Evolutionary conservation across 2,888 invertebrate genomes (phyloP), one percentile per base, ranked within the genome.

Genomic region (Melikaiella ostensackeni): DNA sequence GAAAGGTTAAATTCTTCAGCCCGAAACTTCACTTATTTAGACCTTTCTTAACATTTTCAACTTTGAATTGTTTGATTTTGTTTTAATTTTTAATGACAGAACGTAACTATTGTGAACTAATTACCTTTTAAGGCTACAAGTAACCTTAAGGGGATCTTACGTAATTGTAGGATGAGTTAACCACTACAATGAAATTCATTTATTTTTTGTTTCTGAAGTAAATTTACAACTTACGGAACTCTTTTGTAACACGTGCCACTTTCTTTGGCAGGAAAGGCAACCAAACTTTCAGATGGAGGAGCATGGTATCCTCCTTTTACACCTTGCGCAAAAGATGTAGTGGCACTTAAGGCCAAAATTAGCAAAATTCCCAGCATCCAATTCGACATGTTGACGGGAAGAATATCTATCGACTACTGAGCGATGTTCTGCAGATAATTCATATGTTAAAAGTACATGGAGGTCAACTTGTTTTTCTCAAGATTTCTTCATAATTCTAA

Each of bases 241-340:
- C 94, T 94, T 57, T 93, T 92, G 82, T 93, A 93, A 86, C 95
- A 95, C 6, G 94, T 93, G 76, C 95, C 95, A 64, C 88, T 88
- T 77, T 88, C 88, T 33, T 84, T 83, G 2, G 87, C 84, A 9
- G 85, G 84, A 76, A 80, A 82, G n/a, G 75, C 74, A 50, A 77
- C 75, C 19, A 73, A 74, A 79, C 73, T 78, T 4, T 42, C 66
- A 42, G 80, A 63, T 55, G 74, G 79, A 16, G 75, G 55, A 46
- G 86, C 81, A 76, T 85, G 84, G 9, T 76, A 73, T 70, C 86
- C 85, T 50, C 86, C 85, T 74, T 89, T 89, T 46, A 87, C 87
- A 74, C 88, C 89, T 5, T 85, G 86, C 38, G 79, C 42, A 5
- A 86, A 86, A 61, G 81, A 75, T 73, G 81, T 78, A 27, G 81